Evolutionary conservation across 2,797 vertebrate species (phyloP), one percentile per base, ranked within the genome.

Genomic region (Falco berigora): DNA sequence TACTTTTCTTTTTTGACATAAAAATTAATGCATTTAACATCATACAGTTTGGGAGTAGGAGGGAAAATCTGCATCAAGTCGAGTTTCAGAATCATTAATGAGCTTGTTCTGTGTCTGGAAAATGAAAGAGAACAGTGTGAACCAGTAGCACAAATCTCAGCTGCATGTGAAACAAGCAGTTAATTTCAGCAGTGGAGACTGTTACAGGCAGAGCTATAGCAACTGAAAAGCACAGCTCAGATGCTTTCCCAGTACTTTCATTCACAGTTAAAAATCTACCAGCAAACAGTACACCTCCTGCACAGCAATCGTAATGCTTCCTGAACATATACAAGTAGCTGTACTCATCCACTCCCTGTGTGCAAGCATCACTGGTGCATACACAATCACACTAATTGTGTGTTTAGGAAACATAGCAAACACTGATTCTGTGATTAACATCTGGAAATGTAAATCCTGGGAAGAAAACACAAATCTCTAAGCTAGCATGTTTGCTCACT

Each of bases 41-140:
- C 22, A 68, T n/a, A 36, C 59, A 49, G 30, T 88, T 90, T 78
- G 68, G n/a, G 67, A 91, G 59, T 46, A 81, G 86, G 82, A 91
- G 50, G 56, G 10, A 78, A 62, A 96, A 81, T 90, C 40, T 90
- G 79, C 79, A 88, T 61, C 17, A 68, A 93, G 44, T 87, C 55
- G 80, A 80, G 18, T 90, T 90, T 75, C 59, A 75, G 87, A 94
- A 91, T 91, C 62, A 94, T 86, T 90, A 92, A 92, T 50, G 69
- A 94, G 62, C 34, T 79, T 64, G 52, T 67, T 86, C 75, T 77
- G 52, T 1, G 4, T 64, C 17, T 85, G 68, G 61, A 83, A 86
- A 84, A 83, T 13, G 10, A 91, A 83, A 85, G 55, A 69, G 85
- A 94, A 88, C 82, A 40, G n/a, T 9, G 61, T 74, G 84, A 94